Evolutionary conservation across 2,113 vertebrate genomes (phyloP), one percentile per base, ranked within the genome.

Genomic region (Polypterus bichir): DNA sequence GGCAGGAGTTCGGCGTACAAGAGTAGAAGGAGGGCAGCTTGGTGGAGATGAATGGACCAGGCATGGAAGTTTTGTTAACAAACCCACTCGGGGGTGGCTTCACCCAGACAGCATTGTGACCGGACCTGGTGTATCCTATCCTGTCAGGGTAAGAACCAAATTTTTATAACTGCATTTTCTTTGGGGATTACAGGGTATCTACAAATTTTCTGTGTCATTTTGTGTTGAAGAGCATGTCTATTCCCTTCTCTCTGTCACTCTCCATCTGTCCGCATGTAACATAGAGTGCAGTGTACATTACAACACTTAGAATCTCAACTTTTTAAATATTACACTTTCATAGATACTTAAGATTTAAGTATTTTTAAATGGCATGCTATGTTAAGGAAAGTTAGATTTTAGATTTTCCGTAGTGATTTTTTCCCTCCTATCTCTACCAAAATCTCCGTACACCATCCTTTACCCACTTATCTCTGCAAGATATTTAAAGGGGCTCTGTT

Each of bases 21-120:
- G 94, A 65, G 95, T 98, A 75, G 95, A 97, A 86, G 95, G 95
- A 4, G 95, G 92, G 62, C 94, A 97, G 76, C 89, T 98, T 46
- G 95, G 93, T 58, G 95, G 93, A 48, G 95, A 98, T 57, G 95
- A 98, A 77, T 98, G 95, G 94, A 97, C 93, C 1, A 88, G 94
- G n/a, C 93, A 97, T 63, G 95, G 95, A 76, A 98, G 93, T 77
- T 98, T 98, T 44, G 94, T 98, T 76, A 98, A 97, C 83, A 98
- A 98, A 71, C 95, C 95, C 70, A 92, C 83, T 45, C 86, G 94
- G 0, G 94, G 96, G 66, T 98, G 96, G 96, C 90, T 98, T 76
- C 96, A 98, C 74, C 92, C 89, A 0, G 94, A 97, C 78, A 88
- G 81, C 67, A 91, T 92, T 67, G 91, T 98, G 85, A 97, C 92